phyloP scores from a whole-genome alignment of 2,797 vertebrate genomes.

The Epinephelus coioides region DNA sequence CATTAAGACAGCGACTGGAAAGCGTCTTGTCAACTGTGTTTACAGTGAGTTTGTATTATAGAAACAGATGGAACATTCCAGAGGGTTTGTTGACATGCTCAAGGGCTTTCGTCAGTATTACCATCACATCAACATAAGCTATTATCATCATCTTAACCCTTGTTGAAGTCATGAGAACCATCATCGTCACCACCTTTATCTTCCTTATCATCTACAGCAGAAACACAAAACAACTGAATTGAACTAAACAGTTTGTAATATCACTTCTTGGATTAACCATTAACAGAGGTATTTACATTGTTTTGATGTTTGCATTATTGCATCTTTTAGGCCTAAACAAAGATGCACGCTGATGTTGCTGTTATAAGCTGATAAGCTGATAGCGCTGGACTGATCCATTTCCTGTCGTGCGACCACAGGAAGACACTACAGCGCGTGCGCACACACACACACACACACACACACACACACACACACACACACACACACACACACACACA shows the following conservation, averaged over 20 bases:
- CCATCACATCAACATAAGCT: slow-evolving; percentile 27
- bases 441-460: slow-evolving; percentile 2
- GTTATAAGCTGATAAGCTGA: slow-evolving; percentile 22
- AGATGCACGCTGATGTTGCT: not conserved
- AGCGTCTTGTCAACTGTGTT: slow-evolving; percentile 66
- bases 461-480: slow-evolving; percentile 16
- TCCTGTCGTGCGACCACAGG: slow-evolving; percentile 39
- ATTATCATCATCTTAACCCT: not conserved
- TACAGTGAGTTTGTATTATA: slow-evolving; percentile 58
- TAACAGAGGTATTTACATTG: not conserved
- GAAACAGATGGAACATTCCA: slow-evolving; percentile 70
- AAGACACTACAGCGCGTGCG: slow-evolving; percentile 2
- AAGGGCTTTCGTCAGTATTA: slow-evolving; percentile 42
- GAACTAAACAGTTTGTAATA: not conserved
- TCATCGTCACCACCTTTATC: not conserved
- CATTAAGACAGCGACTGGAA: slow-evolving; percentile 49
- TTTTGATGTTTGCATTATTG: not conserved
- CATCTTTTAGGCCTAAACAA: not conserved
- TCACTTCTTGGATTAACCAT: not conserved
- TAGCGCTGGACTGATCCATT: slow-evolving; percentile 39
- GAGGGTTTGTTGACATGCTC: slow-evolving; percentile 44
- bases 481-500: slow-evolving; percentile 13
- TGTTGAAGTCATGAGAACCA: not conserved
- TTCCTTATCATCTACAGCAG: not conserved
- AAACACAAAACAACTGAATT: not conserved